Evolutionary conservation across 2,797 vertebrate genomes (phyloP).

Genomic region (Microhierax caerulescens): DNA sequence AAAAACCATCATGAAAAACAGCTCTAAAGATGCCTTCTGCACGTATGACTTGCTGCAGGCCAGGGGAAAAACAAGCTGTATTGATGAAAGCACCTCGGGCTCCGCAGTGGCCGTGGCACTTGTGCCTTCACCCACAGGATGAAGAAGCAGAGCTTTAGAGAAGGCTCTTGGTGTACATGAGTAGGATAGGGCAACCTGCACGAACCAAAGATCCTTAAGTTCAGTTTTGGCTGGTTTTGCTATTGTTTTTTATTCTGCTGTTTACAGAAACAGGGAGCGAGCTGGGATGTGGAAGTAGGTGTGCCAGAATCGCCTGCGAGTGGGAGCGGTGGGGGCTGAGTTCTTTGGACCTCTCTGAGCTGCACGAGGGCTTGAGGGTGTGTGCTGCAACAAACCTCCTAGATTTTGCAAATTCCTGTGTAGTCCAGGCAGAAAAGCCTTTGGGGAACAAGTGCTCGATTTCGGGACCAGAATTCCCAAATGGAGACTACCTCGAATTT

Average conservation of each 20-base stretch:
- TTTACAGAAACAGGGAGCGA: not conserved
- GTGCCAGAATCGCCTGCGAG: not conserved
- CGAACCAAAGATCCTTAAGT: not conserved
- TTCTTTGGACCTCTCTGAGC: no score
- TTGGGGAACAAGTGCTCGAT: not conserved
- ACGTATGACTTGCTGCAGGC: not conserved
- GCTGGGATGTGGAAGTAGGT: not conserved
- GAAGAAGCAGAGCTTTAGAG: not conserved
- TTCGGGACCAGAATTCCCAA: not conserved
- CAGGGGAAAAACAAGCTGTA: not conserved
- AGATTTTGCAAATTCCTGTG: rapidly evolving
- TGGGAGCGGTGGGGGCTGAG: not conserved
- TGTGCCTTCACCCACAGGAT: not conserved
- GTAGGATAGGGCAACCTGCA: not conserved
- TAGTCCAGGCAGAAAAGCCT: not conserved
- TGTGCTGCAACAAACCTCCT: rapidly evolving
- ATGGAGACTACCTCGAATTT: not conserved
- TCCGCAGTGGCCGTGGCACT: rapidly evolving
- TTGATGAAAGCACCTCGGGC: not conserved
- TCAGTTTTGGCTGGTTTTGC: not conserved
- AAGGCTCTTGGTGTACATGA: not conserved
- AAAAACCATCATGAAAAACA: not conserved
- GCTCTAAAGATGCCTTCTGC: not conserved
- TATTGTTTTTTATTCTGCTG: not conserved
- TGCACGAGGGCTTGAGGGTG: not conserved